Conservation (phyloP, 2,888 invertebrate species). For the Adelphocoris suturalis region DNA sequence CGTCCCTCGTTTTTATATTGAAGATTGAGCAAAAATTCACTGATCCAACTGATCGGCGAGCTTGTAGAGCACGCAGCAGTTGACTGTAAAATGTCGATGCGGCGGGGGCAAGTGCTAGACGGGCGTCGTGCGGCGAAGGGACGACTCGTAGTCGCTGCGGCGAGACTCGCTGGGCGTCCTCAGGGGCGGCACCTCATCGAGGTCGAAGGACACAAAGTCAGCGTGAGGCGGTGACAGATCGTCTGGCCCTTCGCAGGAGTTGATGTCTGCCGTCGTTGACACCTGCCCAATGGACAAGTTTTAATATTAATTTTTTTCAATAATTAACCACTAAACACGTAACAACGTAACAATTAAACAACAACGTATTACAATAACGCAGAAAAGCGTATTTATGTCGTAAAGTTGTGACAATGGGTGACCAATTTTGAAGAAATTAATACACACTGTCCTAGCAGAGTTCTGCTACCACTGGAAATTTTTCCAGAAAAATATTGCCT, state of each 20-base stretch:
- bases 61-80: constrained; percentile 74
- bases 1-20: neutral
- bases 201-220: constrained; percentile 86
- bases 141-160: constrained; percentile 80
- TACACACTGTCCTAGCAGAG: too few relatives aligned
- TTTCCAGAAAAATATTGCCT: too few relatives aligned
- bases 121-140: constrained; percentile 79
- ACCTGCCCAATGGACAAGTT: constrained; percentile 77
- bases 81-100: constrained; percentile 73
- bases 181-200: constrained; percentile 80
- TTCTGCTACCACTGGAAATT: too few relatives aligned
- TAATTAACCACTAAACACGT: too few relatives aligned
- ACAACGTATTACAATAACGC: too few relatives aligned
- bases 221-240: constrained; percentile 81
- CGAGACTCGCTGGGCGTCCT: constrained; percentile 74
- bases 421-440: too few relatives aligned
- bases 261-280: constrained; percentile 83
- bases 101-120: constrained; percentile 78
- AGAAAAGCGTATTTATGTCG: too few relatives aligned
- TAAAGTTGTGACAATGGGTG: too few relatives aligned
- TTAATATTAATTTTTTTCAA: too few relatives aligned
- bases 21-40: constrained; percentile 71
- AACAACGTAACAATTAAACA: too few relatives aligned
- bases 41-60: constrained; percentile 73
- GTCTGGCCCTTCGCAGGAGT: constrained; percentile 78